A percentile compares a stretch with the other conserved stretches of the same genome.
phyloP scores from a whole-genome alignment of 2,113 vertebrate genomes.

The Eulemur rufifrons region DNA sequence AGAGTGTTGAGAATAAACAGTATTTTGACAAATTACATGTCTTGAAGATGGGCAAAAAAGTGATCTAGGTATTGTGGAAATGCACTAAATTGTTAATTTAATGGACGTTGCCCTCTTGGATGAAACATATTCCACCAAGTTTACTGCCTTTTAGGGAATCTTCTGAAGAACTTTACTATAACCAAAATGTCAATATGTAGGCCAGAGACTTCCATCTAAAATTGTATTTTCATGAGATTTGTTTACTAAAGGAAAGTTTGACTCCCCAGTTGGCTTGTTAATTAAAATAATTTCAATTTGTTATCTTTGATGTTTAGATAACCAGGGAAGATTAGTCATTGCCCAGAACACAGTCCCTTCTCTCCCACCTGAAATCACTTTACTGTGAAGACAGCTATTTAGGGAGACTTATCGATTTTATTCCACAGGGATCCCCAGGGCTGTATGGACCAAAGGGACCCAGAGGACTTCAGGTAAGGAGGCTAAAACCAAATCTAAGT shows the following conservation, averaged over 20 bases:
- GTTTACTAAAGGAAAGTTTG: slow-evolving; percentile 21
- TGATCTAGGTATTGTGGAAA: background rate
- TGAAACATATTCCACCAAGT: slow-evolving; percentile 13
- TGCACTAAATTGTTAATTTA: background rate
- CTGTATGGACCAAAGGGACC: slow-evolving; percentile 83
- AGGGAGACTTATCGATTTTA: slow-evolving; percentile 53
- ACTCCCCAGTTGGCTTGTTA: background rate
- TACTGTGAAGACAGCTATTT: background rate
- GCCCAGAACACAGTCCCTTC: background rate
- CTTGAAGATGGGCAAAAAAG: background rate
- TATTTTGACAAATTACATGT: slow-evolving; percentile 14
- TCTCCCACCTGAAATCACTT: background rate
- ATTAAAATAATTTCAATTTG: slow-evolving; percentile 34
- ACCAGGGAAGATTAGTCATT: background rate
- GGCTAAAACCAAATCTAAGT: background rate
- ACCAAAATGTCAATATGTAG: slow-evolving; percentile 18
- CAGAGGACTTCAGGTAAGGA: slow-evolving; percentile 88
- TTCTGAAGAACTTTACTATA: background rate
- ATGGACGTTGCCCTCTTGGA: background rate
- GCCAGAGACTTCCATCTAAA: background rate
- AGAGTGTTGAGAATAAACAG: background rate
- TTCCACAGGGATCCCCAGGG: slow-evolving; percentile 73
- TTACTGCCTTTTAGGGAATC: background rate
- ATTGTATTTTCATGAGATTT: background rate
- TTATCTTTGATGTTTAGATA: background rate